phyloP scores from a whole-genome alignment of 2,797 vertebrate species.

The Philypnodon macrostomus region DNA sequence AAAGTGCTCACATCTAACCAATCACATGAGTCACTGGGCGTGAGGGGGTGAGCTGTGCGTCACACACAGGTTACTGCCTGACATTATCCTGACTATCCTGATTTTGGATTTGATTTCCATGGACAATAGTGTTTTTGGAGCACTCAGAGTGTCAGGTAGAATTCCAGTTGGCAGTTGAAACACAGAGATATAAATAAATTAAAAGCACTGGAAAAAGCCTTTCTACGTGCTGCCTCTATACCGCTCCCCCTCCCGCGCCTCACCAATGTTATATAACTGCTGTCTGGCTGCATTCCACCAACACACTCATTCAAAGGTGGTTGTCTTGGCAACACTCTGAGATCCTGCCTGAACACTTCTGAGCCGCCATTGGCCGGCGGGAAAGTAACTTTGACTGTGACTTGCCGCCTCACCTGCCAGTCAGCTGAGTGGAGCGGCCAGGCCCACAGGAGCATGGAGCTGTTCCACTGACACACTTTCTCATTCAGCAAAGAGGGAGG shows the following conservation, averaged over 20 bases:
- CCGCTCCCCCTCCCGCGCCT: slow-evolving; percentile 44
- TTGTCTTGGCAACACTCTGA: slow-evolving; percentile 70
- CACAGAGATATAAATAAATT: slow-evolving; percentile 69
- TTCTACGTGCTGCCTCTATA: slow-evolving; percentile 60
- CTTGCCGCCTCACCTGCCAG: slow-evolving; percentile 62
- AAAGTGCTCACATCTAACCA: slow-evolving; percentile 38
- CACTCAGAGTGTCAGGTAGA: slow-evolving; percentile 21
- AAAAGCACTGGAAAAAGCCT: slow-evolving; percentile 57
- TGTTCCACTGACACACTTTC: slow-evolving; percentile 83
- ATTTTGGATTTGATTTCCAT: slow-evolving; percentile 4
- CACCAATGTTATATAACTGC: slow-evolving; percentile 79
- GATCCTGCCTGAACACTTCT: slow-evolving; percentile 33
- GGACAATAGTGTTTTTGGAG: slow-evolving; percentile 13
- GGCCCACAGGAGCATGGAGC: slow-evolving; percentile 56
- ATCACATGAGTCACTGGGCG: slow-evolving; percentile 40
- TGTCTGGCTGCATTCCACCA: slow-evolving; percentile 77
- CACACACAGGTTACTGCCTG: slow-evolving; percentile 29
- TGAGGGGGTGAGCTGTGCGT: slow-evolving; percentile 40
- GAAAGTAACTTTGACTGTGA: slow-evolving; percentile 31
- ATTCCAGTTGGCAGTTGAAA: slow-evolving; percentile 38
- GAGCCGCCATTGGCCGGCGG: slow-evolving; percentile 53
- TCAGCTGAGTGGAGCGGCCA: slow-evolving; percentile 61
- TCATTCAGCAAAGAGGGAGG: slow-evolving; percentile 49
- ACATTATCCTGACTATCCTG: slow-evolving; percentile 20
- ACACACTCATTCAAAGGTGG: slow-evolving; percentile 77